Base-by-base conservation (phyloP, 2,888 invertebrate genomes). In the Tetheella fluctuosa region DNA sequence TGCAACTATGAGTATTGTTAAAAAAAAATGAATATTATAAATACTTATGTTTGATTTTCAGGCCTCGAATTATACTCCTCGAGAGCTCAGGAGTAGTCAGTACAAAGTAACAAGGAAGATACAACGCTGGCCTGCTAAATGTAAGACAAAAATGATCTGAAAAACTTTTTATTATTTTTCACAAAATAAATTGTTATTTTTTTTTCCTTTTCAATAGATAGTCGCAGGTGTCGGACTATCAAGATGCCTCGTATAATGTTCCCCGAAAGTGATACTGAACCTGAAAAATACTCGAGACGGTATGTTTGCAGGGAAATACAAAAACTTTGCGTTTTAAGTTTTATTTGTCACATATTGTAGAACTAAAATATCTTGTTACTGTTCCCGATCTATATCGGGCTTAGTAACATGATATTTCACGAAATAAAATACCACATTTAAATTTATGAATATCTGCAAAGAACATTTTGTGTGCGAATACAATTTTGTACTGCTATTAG, bases 201-300 rank as follows among this genome's bases (percentile, higher is more conserved):
- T 55, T 48, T n/a, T n/a, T n/a, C n/a, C n/a, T n/a, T n/a, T n/a
- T 48, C 54, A 62, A 53, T 79, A 91, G 93, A 91, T 65, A 93
- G 86, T 66, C 86, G 90, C 65, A 83, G 91, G 69, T 82, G 89
- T 58, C 85, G 92, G 23, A 84, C 90, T 3, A 90, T 93, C 64
- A 93, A 91, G 77, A 92, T 93, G 93, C 93, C 93, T 68, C 85
- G 93, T 57, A 89, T 93, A 61, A 81, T 93, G 66, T 93, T 92
- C 67, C 92, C 91, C 0, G 93, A 93, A 72, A 93, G 93, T 79
- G 93, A 93, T 63, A 93, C 93, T 1, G 93, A 93, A 64, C 90
- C 92, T 58, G 93, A 93, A 69, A 93, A 93, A 75, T 93, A 93
- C 83, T 90, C 92, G n/a, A 87, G 93, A 74, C 82, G 93, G 93